These are phyloP conservation scores for Platycercus adscitus DNA, from an alignment of 2,113 vertebrate species.

Conservation along the genomic window DNA sequence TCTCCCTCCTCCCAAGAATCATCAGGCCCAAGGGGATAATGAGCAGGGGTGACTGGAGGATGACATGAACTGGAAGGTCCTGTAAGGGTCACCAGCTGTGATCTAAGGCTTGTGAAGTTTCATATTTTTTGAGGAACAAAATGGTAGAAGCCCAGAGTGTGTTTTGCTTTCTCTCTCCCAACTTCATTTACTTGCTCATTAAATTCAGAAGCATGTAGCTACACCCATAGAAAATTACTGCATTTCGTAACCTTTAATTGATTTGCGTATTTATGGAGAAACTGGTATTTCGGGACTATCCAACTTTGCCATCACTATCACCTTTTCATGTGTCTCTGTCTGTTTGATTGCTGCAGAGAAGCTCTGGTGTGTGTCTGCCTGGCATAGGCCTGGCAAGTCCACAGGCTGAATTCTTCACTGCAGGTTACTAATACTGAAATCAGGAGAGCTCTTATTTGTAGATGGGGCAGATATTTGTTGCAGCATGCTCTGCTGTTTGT, in stretches of 20 bases:
- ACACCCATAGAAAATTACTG: slow-evolving; percentile 64
- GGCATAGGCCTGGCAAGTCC: background rate
- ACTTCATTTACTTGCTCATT: slow-evolving; percentile 52
- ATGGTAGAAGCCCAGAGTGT: background rate
- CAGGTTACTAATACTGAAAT: slow-evolving; percentile 29
- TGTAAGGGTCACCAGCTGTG: background rate
- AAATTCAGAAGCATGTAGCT: slow-evolving; percentile 60
- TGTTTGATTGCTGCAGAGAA: background rate
- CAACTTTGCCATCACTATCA: slow-evolving; percentile 14
- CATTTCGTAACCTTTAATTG: slow-evolving; percentile 65
- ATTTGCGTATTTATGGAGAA: slow-evolving; percentile 62
- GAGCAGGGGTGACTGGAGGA: background rate
- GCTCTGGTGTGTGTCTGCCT: background rate
- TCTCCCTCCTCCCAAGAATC: background rate
- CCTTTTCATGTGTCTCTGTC: background rate
- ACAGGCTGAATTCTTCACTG: slow-evolving; percentile 19
- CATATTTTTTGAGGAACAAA: slow-evolving; percentile 1
- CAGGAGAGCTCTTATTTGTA: background rate
- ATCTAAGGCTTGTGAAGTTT: background rate
- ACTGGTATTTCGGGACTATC: slow-evolving; percentile 59
- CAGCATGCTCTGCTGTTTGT: slow-evolving; percentile 45
- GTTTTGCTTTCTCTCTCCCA: slow-evolving; percentile 4
- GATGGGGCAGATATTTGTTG: slow-evolving; percentile 9
- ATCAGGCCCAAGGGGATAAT: background rate
- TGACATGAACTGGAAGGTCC: background rate